Evolutionary conservation across 30 jellyfish, hydroid and myxozoan genomes (phyloP).

Genomic region (Cassiopea andromeda): DNA sequence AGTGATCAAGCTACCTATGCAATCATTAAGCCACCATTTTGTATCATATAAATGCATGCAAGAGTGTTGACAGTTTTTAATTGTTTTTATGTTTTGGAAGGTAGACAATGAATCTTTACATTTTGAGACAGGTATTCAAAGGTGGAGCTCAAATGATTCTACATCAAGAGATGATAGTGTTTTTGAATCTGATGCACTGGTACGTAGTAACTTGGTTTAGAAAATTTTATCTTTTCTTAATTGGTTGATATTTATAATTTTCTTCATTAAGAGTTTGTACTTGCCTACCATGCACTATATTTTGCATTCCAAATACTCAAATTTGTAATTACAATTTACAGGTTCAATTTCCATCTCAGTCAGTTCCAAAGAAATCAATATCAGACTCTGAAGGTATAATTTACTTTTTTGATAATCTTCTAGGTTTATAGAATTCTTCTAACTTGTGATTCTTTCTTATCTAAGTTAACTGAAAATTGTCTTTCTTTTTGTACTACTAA

Average conservation of each 20-base stretch:
- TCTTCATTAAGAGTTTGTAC: too few species aligned
- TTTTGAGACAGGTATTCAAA: conserved; percentile 33
- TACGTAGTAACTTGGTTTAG: neutral
- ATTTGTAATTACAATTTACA: neutral
- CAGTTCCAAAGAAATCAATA: conserved; percentile 13
- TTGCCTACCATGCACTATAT: too few species aligned
- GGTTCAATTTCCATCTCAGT: conserved; percentile 64
- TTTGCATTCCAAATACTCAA: neutral
- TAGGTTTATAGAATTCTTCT: too few species aligned
- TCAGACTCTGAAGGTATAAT: conserved; percentile 25
- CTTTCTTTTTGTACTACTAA: neutral
- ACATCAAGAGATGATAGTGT: conserved; percentile 6
- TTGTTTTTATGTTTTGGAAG: neutral
- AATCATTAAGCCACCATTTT: too few species aligned
- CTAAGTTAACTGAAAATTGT: neutral
- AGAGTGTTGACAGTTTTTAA: too few species aligned
- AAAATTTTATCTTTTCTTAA: too few species aligned
- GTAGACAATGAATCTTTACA: neutral
- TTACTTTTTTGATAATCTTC: neutral
- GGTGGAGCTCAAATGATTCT: conserved; percentile 44
- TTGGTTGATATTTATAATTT: too few species aligned
- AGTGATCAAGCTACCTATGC: too few species aligned
- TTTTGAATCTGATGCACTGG: conserved; percentile 28
- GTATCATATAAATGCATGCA: too few species aligned
- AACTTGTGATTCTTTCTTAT: too few species aligned